These are phyloP conservation scores for Odontomyia ornata DNA, from an alignment of 2,888 invertebrate species.

Conservation along the genomic window DNA sequence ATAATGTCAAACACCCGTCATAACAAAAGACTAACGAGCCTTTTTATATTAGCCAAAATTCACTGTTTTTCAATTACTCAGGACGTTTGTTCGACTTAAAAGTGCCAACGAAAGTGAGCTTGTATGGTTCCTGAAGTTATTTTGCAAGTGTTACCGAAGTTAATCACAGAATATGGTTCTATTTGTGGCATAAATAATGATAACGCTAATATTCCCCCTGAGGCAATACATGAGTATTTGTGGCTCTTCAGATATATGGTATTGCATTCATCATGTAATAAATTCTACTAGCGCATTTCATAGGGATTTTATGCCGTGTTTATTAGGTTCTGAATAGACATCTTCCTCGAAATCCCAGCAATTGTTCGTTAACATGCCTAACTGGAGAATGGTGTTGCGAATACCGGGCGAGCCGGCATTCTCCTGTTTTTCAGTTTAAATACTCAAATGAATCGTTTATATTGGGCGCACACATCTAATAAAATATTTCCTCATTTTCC, in stretches of 20 bases:
- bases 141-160: slow-evolving; percentile 38
- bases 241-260: slow-evolving; percentile 46
- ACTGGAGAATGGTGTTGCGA: no score
- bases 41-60: slow-evolving; percentile 29
- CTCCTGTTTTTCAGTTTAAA: no score
- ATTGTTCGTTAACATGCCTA: no score
- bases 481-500: no score
- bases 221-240: background rate
- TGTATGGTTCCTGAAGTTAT: slow-evolving; percentile 43
- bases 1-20: slow-evolving; percentile 19
- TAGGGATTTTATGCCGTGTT: slow-evolving; percentile 43
- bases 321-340: slow-evolving; percentile 25
- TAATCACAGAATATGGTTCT: slow-evolving; percentile 32
- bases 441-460: no score
- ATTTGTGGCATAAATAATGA: slow-evolving; percentile 52
- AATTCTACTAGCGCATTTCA: slow-evolving; percentile 46
- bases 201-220: background rate
- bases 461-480: no score
- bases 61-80: slow-evolving; percentile 43
- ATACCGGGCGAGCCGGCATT: no score
- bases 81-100: slow-evolving; percentile 36
- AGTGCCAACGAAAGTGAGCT: no score
- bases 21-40: background rate
- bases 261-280: slow-evolving; percentile 46
- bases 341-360: no score